Conservation (phyloP, 2,113 vertebrate genomes). For the Physeter macrocephalus region DNA sequence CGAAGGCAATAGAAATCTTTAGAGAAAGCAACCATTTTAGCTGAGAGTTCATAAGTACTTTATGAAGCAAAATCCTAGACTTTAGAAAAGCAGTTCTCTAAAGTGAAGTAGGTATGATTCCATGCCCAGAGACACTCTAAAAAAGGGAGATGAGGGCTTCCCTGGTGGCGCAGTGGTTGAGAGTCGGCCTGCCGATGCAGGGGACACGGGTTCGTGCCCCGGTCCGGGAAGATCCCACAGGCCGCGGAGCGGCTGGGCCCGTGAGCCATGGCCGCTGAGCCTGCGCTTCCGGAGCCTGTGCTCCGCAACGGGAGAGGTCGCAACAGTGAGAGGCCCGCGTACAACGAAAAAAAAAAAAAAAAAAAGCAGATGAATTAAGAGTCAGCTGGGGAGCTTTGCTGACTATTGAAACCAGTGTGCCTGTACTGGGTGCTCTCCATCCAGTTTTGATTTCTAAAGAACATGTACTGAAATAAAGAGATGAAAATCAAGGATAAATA, state of each 20-base stretch:
- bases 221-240: too few species aligned
- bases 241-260: too few species aligned
- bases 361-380: not conserved
- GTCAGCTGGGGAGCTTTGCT: not conserved
- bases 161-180: too few species aligned
- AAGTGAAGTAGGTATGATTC: not conserved
- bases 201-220: too few species aligned
- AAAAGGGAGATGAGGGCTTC: not conserved
- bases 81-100: not conserved
- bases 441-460: constrained; percentile 1
- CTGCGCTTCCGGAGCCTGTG: too few species aligned
- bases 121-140: not conserved
- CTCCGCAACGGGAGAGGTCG: too few species aligned
- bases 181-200: too few species aligned
- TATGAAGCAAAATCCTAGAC: not conserved
- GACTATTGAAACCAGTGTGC: not conserved
- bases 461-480: not conserved
- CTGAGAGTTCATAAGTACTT: not conserved
- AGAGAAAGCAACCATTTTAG: not conserved
- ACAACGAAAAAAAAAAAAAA: too few species aligned
- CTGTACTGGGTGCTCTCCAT: not conserved
- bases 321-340: too few species aligned
- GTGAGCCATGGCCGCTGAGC: too few species aligned
- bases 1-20: not conserved
- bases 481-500: not conserved